Base-by-base conservation (phyloP, 2,888 invertebrate genomes). In the Anaspis maculata region DNA sequence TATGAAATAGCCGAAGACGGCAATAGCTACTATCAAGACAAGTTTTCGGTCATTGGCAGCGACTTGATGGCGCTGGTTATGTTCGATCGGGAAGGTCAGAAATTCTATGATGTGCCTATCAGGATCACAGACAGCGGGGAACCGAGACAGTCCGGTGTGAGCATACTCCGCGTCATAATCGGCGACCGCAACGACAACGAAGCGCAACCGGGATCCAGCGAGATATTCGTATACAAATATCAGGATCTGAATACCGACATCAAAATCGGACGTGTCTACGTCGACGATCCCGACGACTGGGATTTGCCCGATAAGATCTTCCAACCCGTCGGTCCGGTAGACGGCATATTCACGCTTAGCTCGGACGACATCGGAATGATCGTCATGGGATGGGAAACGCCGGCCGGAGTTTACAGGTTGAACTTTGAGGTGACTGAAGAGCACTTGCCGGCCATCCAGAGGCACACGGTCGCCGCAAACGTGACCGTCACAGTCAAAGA, bases 221-320 rank as follows among this genome's bases (percentile, higher is more conserved):
- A 82, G 41, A 91, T 97, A 50, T 88, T 91, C 57, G 89, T 97
- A 2, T 96, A 96, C 65, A 92, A 91, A 58, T 97, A 92, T 61
- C 84, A 83, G 76, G 83, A 89, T 39, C 76, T 82, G 48, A 77
- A 81, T 0, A 84, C 83, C 0, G 78, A 83, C 42, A 83, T 83
- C 0, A 79, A 83, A 45, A 90, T 97, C 36, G 97, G 97, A 0
- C 73, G 89, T 1, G 90, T 91, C 1, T 97, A 85, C 67, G 96
- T 96, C 0, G 78, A 87, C 25, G 97, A 98, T 66, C 76, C 79
- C 0, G 98, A 98, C 57, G 97, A 97, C 60, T 97, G 96, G 96
- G 97, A 98, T 64, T 66, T 92, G 28, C 79, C 78, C 0, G 94
- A 97, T 64, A 98, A 98, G 67, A 67, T 73, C 9, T 98, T 94